Evolutionary conservation across 2,888 invertebrate species (phyloP), one percentile per base, ranked within the genome.

Genomic region (Tromatobia lineatoria): DNA sequence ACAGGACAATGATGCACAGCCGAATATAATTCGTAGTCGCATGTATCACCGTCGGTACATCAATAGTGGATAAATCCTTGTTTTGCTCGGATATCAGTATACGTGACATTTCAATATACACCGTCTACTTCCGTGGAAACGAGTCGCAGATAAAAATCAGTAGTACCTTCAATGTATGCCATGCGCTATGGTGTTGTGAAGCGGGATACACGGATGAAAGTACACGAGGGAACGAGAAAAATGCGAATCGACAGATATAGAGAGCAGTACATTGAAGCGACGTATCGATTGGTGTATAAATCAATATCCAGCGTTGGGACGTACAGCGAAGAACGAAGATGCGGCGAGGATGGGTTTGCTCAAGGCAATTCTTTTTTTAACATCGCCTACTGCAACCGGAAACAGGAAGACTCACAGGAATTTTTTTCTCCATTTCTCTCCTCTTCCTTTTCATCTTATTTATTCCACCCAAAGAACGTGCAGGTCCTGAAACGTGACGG

Each of bases 271-370:
- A 67, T 85, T 64, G 79, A 71, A 76, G 75, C 80, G 75, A 71
- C 79, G 82, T 80, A 75, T 87, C 80, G 82, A 79, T 80, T 83
- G 80, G 66, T 34, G 73, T 61, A 78, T 85, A 87, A 85, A 87
- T 87, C 86, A 87, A 86, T 87, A 84, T 50, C 18, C 34, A 29
- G 52, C 50, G 71, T 70, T 79, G 78, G 34, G 76, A 66, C 64
- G 50, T 42, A 18, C 64, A 29, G 20, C 29, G 25, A 18, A 23
- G 20, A 29, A 73, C 13, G 64, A 38, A 52, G 59, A 61, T 61
- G 34, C 34, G n/a, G 18, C 34, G 59, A 61, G 29, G 59, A 61
- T 61, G 52, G 42, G 50, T 70, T 52, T 54, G 13, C 52, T 54
- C 54, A 50, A 20, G 54, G 34, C 13, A n/a, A 18, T 42, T 20